A percentile compares a stretch with the other conserved stretches of the same genome.
These are phyloP conservation scores for Xanthia togata DNA, from an alignment of 2,888 invertebrate species.

Conservation along the genomic window DNA sequence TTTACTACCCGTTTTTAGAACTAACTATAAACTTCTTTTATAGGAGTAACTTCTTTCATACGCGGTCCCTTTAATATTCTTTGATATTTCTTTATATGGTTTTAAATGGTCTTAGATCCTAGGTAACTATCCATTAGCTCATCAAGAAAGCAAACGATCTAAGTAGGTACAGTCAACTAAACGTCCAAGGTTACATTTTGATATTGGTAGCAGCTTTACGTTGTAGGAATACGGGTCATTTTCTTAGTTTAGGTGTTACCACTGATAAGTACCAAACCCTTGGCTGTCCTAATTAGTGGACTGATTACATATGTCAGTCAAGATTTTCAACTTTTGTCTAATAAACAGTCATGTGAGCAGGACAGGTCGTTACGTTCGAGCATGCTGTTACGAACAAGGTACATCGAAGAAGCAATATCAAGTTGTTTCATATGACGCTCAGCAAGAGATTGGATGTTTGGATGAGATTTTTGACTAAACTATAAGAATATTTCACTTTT, in stretches of 20 bases:
- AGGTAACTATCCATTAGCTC: not conserved
- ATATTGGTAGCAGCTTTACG: not conserved
- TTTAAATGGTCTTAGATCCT: not conserved
- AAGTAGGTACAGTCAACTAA: not conserved
- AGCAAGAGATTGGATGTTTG: not conserved
- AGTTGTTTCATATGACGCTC: not conserved
- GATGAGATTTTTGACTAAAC: not conserved
- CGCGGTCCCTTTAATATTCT: not conserved
- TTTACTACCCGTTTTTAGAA: not conserved
- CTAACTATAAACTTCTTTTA: not conserved
- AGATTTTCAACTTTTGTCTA: not conserved
- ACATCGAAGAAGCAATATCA: not conserved
- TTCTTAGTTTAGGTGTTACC: not conserved
- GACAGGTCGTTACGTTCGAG: not conserved
- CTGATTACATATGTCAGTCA: not conserved
- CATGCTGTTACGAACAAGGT: not conserved
- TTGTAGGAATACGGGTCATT: not conserved
- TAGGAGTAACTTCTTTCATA: not conserved
- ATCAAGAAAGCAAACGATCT: constrained; percentile 1
- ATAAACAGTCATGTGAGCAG: not conserved
- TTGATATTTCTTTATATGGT: not conserved
- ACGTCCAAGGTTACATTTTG: not conserved
- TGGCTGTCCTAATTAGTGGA: constrained; percentile 11
- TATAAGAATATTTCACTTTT: not conserved
- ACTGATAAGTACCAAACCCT: not conserved